A percentile compares a stretch with the other conserved stretches of the same genome.
phyloP scores from a whole-genome alignment of 2,888 invertebrate genomes.

The Rhingia campestris region DNA sequence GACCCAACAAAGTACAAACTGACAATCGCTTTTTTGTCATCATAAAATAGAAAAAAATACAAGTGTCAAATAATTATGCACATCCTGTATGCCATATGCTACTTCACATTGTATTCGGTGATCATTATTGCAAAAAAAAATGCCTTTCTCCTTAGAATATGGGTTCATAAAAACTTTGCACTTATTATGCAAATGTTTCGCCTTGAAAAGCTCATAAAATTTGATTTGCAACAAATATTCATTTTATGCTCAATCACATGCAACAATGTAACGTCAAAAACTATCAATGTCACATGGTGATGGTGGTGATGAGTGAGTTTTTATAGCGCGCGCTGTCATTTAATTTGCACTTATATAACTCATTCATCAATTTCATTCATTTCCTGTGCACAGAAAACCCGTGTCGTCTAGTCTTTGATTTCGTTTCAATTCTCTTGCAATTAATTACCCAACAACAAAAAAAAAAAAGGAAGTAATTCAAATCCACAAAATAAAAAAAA shows the following conservation, averaged over 20 bases:
- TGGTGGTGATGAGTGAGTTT: conserved; percentile 25
- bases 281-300: conserved; percentile 47
- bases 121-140: conserved; percentile 20
- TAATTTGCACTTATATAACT: conserved; percentile 57
- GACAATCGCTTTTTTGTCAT: conserved; percentile 5
- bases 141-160: conserved; percentile 36
- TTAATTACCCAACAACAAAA: conserved; percentile 23
- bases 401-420: conserved; percentile 39
- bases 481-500: conserved; percentile 8
- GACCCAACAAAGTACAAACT: conserved; percentile 33
- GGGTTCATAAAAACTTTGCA: conserved; percentile 47
- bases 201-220: conserved; percentile 62
- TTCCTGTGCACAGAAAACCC: conserved; percentile 44
- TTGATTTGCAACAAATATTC: conserved; percentile 33
- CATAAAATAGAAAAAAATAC: conserved; percentile 17
- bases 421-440: conserved; percentile 31
- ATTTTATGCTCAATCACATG: conserved; percentile 54
- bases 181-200: conserved; percentile 62
- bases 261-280: conserved; percentile 58
- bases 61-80: conserved; percentile 15
- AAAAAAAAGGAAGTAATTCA: conserved; percentile 35
- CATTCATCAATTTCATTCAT: conserved; percentile 73
- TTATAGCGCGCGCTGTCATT: conserved; percentile 46
- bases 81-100: conserved; percentile 23
- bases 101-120: conserved; percentile 35